A percentile compares a stretch with the other conserved stretches of the same genome.
Conservation (phyloP, 2,113 vertebrate genomes). For the Thinocorus orbignyianus region DNA sequence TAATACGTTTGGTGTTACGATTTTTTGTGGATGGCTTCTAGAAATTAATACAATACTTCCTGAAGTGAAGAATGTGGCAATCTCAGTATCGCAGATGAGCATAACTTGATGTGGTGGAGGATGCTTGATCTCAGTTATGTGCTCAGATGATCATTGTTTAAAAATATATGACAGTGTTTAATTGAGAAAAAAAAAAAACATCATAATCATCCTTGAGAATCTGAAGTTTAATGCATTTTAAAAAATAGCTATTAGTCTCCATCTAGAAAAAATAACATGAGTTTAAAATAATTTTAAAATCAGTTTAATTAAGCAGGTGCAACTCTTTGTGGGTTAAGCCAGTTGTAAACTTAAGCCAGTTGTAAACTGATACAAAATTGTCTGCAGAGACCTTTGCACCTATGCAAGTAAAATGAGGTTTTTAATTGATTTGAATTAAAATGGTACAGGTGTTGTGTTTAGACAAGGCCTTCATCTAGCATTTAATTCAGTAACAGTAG, state of each 20-base stretch:
- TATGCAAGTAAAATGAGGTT: not conserved
- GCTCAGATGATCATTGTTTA: not conserved
- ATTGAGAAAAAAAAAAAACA: not conserved
- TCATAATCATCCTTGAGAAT: not conserved
- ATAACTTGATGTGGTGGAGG: not conserved
- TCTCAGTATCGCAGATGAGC: not conserved
- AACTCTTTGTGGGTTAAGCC: not conserved
- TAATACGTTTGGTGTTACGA: not conserved
- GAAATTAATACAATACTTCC: not conserved
- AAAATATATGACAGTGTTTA: not conserved
- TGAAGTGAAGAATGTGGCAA: not conserved
- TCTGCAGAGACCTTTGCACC: not conserved
- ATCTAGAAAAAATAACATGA: not conserved
- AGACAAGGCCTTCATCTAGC: not conserved
- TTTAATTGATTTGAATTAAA: constrained; percentile 11
- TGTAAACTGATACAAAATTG: not conserved
- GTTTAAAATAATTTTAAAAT: not conserved
- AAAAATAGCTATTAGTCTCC: not conserved
- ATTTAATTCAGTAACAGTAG: not conserved
- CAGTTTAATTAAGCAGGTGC: not conserved
- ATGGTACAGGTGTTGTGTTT: not conserved
- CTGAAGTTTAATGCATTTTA: not conserved
- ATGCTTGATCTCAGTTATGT: not conserved
- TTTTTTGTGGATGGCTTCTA: not conserved
- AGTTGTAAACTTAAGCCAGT: not conserved